Evolutionary conservation across 64 coral and sea anemone genomes (phyloP).

Genomic region (Acropora tenuis): DNA sequence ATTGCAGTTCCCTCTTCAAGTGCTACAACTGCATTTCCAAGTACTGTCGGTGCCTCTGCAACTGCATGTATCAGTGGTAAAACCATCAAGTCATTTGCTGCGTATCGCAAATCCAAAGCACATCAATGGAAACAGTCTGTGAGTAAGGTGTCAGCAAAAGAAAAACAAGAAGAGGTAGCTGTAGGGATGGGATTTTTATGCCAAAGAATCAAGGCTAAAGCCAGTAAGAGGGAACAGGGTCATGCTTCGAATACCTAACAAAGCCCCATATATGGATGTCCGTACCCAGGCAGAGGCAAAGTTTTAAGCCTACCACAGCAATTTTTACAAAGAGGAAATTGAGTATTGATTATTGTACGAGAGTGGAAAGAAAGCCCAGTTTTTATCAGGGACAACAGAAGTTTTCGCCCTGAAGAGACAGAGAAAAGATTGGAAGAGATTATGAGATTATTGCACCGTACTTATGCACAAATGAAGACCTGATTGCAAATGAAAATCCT

Average conservation of each 20-base stretch:
- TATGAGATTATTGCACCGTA: slow-evolving; percentile 49
- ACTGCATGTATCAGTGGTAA: too few species aligned
- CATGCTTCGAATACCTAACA: slow-evolving; percentile 30
- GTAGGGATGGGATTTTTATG: slow-evolving; percentile 44
- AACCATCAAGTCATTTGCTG: too few species aligned
- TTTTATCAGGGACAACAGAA: slow-evolving; percentile 20
- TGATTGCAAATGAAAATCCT: slow-evolving; percentile 6
- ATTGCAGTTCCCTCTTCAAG: not conserved
- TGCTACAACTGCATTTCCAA: not conserved
- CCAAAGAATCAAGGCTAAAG: slow-evolving; percentile 28
- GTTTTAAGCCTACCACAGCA: slow-evolving; percentile 50
- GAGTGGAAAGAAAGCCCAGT: too few species aligned
- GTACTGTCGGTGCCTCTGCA: not conserved
- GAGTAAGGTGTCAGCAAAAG: too few species aligned
- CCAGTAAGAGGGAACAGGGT: slow-evolving; percentile 44
- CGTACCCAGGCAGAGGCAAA: slow-evolving; percentile 3
- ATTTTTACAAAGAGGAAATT: slow-evolving; percentile 6
- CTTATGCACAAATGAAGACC: slow-evolving; percentile 30
- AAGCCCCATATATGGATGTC: slow-evolving; percentile 15
- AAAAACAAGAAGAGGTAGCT: not conserved
- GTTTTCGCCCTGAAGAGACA: slow-evolving; percentile 38
- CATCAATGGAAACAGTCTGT: too few species aligned
- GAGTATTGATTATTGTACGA: not conserved
- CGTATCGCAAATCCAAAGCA: too few species aligned
- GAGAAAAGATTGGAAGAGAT: slow-evolving; percentile 53